phyloP scores from a whole-genome alignment of 2,113 vertebrate genomes.

The Ctenodactylus gundi region DNA sequence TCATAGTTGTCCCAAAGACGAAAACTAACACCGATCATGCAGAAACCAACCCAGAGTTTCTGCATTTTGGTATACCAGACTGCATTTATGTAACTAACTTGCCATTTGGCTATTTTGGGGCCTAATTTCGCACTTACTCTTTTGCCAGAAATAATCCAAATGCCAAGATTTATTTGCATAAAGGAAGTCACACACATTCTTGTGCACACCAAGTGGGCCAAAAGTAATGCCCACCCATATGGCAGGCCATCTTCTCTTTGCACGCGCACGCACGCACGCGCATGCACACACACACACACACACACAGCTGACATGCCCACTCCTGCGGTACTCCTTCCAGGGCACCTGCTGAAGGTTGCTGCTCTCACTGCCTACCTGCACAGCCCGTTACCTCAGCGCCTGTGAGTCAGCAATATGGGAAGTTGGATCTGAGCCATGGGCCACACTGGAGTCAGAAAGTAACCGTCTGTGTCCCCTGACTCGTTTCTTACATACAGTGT shows the following conservation, averaged over 20 bases:
- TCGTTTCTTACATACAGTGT: not conserved
- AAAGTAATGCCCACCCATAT: slow-evolving; percentile 53
- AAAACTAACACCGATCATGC: not conserved
- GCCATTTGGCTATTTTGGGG: slow-evolving; percentile 57
- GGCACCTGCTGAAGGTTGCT: slow-evolving; percentile 55
- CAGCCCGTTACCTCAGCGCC: too few species aligned
- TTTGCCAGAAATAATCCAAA: slow-evolving; percentile 58
- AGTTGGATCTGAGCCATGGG: not conserved
- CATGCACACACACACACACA: too few species aligned
- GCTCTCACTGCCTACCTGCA: slow-evolving; percentile 6
- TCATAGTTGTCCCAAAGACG: not conserved
- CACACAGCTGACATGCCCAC: slow-evolving; percentile 58
- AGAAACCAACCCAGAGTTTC: not conserved
- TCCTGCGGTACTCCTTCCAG: slow-evolving; percentile 46
- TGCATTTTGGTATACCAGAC: not conserved
- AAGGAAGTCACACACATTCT: slow-evolving; percentile 32
- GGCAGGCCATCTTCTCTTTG: slow-evolving; percentile 48
- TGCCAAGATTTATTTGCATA: slow-evolving; percentile 61
- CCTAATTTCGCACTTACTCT: slow-evolving; percentile 56
- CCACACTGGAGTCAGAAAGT: not conserved
- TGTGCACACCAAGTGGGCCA: not conserved
- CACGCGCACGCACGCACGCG: too few species aligned
- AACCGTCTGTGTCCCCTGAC: not conserved
- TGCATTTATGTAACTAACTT: slow-evolving; percentile 55
- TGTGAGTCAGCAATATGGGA: too few species aligned